phyloP scores from a whole-genome alignment of 2,797 vertebrate genomes.

The Pseudopleuronectes americanus region DNA sequence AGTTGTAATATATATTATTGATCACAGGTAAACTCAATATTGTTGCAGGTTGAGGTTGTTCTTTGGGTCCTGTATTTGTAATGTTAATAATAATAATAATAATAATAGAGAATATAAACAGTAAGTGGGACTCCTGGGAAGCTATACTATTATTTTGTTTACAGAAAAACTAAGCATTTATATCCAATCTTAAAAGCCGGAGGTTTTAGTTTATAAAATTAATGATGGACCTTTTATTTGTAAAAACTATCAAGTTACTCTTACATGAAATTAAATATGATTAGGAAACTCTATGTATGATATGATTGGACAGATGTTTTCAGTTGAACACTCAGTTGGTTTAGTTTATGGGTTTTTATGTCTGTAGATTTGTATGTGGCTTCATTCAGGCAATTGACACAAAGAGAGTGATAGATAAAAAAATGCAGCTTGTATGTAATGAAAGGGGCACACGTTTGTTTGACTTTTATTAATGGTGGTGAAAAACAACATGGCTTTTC shows the following conservation, averaged over 20 bases:
- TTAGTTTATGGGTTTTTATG: neutral
- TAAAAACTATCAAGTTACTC: neutral
- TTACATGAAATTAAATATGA: neutral
- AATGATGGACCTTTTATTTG: neutral
- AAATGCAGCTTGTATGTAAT: neutral
- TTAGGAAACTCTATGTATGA: neutral
- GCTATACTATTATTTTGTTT: too few species aligned
- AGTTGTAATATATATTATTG: too few species aligned
- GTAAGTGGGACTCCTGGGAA: too few species aligned
- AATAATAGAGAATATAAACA: too few species aligned
- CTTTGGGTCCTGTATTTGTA: neutral
- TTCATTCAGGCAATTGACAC: too few species aligned
- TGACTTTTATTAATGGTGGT: neutral
- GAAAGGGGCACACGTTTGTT: neutral
- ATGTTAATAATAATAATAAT: neutral
- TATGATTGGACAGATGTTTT: neutral
- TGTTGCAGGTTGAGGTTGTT: neutral
- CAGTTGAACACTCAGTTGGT: neutral
- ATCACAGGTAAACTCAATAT: too few species aligned
- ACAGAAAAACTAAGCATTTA: too few species aligned
- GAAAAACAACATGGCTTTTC: neutral
- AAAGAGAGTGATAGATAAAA: too few species aligned
- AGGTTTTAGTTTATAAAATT: neutral
- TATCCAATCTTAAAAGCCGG: constrained; percentile 3
- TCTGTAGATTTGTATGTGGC: neutral